Conservation (phyloP, 2,888 invertebrate genomes). For the Drosophila paramelanica region DNA sequence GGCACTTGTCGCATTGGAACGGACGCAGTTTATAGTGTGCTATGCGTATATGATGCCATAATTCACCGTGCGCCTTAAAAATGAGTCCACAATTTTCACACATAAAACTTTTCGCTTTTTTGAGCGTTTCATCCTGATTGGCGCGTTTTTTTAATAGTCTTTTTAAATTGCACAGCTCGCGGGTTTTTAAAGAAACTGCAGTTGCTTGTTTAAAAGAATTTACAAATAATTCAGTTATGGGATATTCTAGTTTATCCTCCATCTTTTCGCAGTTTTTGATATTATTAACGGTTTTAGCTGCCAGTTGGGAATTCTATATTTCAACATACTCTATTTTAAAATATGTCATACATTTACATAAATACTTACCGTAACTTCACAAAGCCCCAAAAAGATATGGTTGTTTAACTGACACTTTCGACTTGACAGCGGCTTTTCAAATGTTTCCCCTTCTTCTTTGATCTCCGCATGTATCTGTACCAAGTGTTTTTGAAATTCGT, state of each 20-base stretch:
- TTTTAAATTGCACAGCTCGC: no score
- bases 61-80: background rate
- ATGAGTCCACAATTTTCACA: constrained; percentile 15
- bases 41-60: constrained; percentile 1
- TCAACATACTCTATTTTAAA: background rate
- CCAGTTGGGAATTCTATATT: background rate
- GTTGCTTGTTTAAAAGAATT: background rate
- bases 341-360: background rate
- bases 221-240: background rate
- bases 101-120: background rate
- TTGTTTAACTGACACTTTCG: background rate
- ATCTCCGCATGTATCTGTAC: background rate
- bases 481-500: constrained; percentile 7
- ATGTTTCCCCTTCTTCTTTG: background rate
- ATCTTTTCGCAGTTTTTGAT: background rate
- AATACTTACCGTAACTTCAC: constrained; percentile 1
- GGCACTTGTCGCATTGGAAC: constrained; percentile 10
- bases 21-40: constrained; percentile 4
- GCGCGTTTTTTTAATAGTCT: background rate
- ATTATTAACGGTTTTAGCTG: background rate
- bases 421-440: background rate
- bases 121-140: background rate
- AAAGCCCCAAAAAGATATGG: background rate
- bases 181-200: background rate
- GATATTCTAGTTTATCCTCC: background rate